Percentiles rank a stretch among this genome's conserved stretches.
Evolutionary conservation across 92 coral and sea anemone species (phyloP).

Genomic region (Bergia sp.): DNA sequence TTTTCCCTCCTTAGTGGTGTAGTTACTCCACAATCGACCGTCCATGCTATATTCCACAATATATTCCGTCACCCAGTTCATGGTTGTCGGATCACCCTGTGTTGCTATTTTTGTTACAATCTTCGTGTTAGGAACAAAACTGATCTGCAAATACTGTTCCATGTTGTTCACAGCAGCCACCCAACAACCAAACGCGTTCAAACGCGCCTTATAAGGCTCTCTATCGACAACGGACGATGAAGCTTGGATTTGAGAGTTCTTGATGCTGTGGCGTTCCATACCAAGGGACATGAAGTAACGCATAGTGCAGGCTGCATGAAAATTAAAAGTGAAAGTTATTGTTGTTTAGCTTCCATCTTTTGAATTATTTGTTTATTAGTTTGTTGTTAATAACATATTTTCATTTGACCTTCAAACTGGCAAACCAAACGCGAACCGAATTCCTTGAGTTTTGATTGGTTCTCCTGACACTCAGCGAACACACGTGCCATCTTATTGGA

Average conservation of each 20-base stretch:
- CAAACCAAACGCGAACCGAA: too few relatives aligned
- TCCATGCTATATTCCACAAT: conserved; percentile 1
- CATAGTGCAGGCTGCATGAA: not conserved
- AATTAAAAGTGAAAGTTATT: not conserved
- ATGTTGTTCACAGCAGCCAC: not conserved
- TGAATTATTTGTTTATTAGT: too few relatives aligned
- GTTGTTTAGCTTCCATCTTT: too few relatives aligned
- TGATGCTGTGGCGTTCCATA: conserved; percentile 6
- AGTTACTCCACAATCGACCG: conserved; percentile 12
- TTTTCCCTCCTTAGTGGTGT: not conserved
- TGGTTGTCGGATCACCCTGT: conserved; percentile 3
- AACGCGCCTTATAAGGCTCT: not conserved
- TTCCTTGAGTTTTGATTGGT: too few relatives aligned
- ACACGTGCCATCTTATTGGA: too few relatives aligned
- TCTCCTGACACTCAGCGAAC: too few relatives aligned
- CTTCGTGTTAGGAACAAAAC: conserved; percentile 11
- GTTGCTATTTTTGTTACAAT: conserved; percentile 16
- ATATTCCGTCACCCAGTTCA: conserved; percentile 23
- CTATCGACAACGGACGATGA: not conserved
- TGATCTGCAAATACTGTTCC: conserved; percentile 7
- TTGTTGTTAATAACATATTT: too few relatives aligned
- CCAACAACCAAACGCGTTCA: not conserved
- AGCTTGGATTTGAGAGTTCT: conserved; percentile 7
- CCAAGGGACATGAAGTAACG: not conserved
- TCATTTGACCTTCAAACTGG: too few relatives aligned